A percentile compares a stretch with the other conserved stretches of the same genome.
phyloP scores from a whole-genome alignment of 1,140 invertebrate genomes.

The Tetramorium simillimum region DNA sequence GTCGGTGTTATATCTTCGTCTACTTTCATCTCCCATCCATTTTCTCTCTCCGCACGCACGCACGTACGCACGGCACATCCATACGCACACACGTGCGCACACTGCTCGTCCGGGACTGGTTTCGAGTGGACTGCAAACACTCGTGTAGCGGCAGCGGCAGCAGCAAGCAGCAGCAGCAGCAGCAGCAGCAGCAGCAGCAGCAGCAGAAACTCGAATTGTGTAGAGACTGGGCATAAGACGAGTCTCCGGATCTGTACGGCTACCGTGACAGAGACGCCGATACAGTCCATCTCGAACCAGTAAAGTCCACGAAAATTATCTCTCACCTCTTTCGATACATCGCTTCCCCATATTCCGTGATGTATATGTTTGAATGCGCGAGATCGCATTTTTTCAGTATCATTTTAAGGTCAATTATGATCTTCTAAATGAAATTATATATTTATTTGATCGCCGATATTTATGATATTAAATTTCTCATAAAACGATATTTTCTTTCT shows the following conservation, averaged over 20 bases:
- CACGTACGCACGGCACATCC: background rate
- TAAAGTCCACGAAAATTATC: constrained; percentile 36
- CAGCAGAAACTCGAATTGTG: constrained; percentile 61
- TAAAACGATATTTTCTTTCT: background rate
- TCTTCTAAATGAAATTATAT: background rate
- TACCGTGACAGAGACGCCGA: background rate
- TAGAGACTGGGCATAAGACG: constrained; percentile 65
- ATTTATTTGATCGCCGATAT: background rate
- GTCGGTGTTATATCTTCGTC: constrained; percentile 58
- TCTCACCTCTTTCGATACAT: background rate
- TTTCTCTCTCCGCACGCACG: constrained; percentile 52
- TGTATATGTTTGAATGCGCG: background rate
- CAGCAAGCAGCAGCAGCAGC: constrained; percentile 50
- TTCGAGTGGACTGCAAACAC: constrained; percentile 78
- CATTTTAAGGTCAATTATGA: background rate
- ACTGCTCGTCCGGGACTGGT: constrained; percentile 77
- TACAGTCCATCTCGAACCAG: background rate
- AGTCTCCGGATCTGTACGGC: constrained; percentile 44
- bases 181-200: constrained; percentile 7
- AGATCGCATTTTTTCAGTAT: background rate
- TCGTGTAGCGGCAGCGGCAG: constrained; percentile 61
- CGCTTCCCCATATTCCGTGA: background rate
- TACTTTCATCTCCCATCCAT: constrained; percentile 57
- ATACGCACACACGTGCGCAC: background rate
- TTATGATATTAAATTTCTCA: background rate